Percentiles rank a stretch among this genome's conserved stretches.
Evolutionary conservation across 2,113 vertebrate species (phyloP).

Genomic region (Arothron firmamentum): DNA sequence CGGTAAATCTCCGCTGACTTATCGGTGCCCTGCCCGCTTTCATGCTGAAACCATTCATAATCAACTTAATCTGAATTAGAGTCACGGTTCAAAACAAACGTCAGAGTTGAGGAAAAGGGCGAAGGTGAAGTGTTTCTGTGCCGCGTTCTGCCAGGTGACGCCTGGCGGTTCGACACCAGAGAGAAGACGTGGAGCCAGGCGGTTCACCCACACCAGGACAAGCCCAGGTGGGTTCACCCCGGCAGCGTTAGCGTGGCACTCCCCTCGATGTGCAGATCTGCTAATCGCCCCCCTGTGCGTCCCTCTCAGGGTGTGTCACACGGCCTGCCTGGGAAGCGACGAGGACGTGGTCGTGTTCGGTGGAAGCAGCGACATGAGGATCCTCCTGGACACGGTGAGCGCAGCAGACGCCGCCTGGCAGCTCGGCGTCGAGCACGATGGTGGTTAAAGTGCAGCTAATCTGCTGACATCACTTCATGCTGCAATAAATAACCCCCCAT

Average conservation of each 20-base stretch:
- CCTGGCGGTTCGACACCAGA: conserved; percentile 83
- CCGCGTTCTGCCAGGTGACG: conserved; percentile 76
- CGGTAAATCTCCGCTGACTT: background rate
- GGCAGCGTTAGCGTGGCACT: no score
- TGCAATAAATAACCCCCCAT: background rate
- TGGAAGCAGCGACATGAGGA: conserved; percentile 85
- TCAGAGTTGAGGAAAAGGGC: no score
- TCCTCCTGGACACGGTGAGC: conserved; percentile 86
- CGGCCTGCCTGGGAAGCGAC: conserved; percentile 86
- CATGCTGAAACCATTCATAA: background rate
- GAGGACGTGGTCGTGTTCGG: conserved; percentile 91
- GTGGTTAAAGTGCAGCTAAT: background rate
- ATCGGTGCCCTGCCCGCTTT: background rate
- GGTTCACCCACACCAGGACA: conserved; percentile 80
- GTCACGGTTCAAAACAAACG: no score
- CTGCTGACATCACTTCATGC: background rate
- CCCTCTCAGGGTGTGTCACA: conserved; percentile 84
- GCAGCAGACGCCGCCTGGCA: background rate
- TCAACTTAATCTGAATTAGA: no score
- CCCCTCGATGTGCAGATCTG: no score
- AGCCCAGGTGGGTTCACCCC: conserved; percentile 80
- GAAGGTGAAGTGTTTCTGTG: no score
- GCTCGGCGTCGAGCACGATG: no score
- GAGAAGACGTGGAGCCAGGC: conserved; percentile 82
- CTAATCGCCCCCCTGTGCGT: background rate